Evolutionary conservation across 2,797 vertebrate genomes (phyloP).

Genomic region (Clarias fuscus): DNA sequence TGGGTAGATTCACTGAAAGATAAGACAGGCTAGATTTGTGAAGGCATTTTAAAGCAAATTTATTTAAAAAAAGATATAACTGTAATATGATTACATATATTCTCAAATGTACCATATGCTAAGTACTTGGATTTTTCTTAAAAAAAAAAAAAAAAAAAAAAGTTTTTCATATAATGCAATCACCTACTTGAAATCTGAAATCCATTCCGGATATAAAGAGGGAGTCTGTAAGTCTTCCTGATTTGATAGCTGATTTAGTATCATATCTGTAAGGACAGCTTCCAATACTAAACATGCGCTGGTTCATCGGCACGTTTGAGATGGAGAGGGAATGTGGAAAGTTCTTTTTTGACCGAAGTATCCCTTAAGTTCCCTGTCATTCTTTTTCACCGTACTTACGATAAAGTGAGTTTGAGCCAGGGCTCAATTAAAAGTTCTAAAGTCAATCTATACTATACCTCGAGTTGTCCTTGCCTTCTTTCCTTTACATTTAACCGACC

Average conservation of each 20-base stretch:
- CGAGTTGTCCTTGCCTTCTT: not conserved
- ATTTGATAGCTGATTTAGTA: not conserved
- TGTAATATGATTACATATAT: not conserved
- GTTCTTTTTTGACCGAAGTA: not conserved
- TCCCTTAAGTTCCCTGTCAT: not conserved
- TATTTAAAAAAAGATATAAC: not conserved
- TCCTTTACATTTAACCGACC: slow-evolving; percentile 11
- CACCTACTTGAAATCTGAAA: not conserved
- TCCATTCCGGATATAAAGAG: not conserved
- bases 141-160: too few species aligned
- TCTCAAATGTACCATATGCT: not conserved
- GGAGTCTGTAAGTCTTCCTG: not conserved
- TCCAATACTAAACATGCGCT: not conserved
- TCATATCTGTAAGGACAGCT: not conserved
- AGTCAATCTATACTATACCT: not conserved
- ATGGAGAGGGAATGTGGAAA: not conserved
- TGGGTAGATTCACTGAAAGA: not conserved
- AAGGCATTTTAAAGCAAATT: not conserved
- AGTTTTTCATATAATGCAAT: not conserved
- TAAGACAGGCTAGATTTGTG: not conserved
- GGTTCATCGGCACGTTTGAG: not conserved
- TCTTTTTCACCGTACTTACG: not conserved
- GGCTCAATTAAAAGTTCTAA: not conserved
- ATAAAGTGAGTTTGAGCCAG: not conserved
- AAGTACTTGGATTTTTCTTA: not conserved